Conservation (phyloP, 2,113 vertebrate species). For the Prochilodus magdalenae region DNA sequence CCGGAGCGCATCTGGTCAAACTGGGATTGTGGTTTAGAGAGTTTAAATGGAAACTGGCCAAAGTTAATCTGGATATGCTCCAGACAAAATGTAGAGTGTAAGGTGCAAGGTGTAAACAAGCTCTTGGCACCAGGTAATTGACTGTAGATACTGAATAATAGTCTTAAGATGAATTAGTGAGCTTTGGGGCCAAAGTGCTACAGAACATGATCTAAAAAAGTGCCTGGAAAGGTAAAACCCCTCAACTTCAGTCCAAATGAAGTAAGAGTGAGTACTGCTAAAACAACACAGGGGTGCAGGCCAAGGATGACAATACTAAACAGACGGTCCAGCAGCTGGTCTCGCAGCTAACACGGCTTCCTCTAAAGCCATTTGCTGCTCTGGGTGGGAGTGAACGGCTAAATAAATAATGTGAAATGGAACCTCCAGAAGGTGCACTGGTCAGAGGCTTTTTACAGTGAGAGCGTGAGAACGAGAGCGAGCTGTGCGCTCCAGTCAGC, state of each 20-base stretch:
- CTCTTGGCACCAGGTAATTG: no score
- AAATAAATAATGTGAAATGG: slow-evolving; percentile 5
- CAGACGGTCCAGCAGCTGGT: background rate
- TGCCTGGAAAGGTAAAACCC: background rate
- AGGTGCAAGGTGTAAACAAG: no score
- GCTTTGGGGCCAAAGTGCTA: no score
- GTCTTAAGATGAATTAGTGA: no score
- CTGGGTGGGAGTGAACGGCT: background rate
- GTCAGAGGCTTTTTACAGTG: background rate
- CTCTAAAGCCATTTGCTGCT: background rate
- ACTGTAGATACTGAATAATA: no score
- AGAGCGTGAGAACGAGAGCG: background rate
- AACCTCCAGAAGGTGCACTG: slow-evolving; percentile 11
- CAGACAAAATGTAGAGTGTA: no score
- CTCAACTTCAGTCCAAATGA: background rate
- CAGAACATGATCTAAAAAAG: background rate
- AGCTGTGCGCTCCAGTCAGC: background rate
- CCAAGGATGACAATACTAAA: background rate
- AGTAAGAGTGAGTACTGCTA: background rate
- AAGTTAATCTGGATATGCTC: no score
- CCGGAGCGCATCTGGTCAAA: no score
- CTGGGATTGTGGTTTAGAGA: no score
- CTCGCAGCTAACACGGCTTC: background rate
- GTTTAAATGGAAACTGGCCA: no score
- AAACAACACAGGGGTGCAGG: background rate